A percentile compares a stretch with the other conserved stretches of the same genome.
phyloP scores from a whole-genome alignment of 2,797 vertebrate species.

The Oophaga sylvatica region DNA sequence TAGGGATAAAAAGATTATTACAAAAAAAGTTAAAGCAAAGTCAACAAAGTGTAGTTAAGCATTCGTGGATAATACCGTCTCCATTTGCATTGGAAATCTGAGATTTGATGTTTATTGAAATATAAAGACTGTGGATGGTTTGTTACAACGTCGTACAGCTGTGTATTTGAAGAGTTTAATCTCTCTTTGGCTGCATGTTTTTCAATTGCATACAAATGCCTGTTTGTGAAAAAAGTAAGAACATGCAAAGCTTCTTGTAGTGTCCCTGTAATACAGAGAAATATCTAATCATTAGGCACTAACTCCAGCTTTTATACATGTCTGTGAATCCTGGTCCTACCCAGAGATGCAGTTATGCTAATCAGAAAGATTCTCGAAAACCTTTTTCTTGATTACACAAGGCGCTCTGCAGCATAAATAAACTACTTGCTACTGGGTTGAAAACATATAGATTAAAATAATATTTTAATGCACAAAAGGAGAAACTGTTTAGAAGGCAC shows the following conservation, averaged over 20 bases:
- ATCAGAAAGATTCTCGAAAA: slow-evolving; percentile 55
- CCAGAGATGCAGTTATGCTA: slow-evolving; percentile 42
- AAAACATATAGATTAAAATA: slow-evolving; percentile 57
- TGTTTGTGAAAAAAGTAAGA: slow-evolving; percentile 13
- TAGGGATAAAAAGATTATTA: neutral
- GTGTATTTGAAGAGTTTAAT: slow-evolving; percentile 23
- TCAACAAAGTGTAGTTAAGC: neutral
- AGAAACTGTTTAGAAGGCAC: slow-evolving; percentile 57
- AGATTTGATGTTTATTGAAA: slow-evolving; percentile 33
- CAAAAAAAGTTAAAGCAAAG: neutral
- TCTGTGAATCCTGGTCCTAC: slow-evolving; percentile 22
- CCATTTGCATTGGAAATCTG: neutral
- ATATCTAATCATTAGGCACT: slow-evolving; percentile 36
- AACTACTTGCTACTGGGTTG: slow-evolving; percentile 56
- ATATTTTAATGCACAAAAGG: slow-evolving; percentile 51
- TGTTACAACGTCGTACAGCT: slow-evolving; percentile 17
- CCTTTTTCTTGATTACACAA: slow-evolving; percentile 61
- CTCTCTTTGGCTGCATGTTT: neutral
- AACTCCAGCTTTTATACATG: slow-evolving; percentile 31
- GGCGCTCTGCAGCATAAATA: slow-evolving; percentile 58
- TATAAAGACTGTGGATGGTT: slow-evolving; percentile 25
- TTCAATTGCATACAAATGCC: slow-evolving; percentile 37
- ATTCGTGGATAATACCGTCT: neutral
- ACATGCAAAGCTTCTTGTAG: slow-evolving; percentile 5
- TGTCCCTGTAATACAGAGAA: slow-evolving; percentile 33